Percentiles rank a stretch among this genome's conserved stretches.
Evolutionary conservation across 2,797 vertebrate species (phyloP).

Genomic region (Prunella strophiata): DNA sequence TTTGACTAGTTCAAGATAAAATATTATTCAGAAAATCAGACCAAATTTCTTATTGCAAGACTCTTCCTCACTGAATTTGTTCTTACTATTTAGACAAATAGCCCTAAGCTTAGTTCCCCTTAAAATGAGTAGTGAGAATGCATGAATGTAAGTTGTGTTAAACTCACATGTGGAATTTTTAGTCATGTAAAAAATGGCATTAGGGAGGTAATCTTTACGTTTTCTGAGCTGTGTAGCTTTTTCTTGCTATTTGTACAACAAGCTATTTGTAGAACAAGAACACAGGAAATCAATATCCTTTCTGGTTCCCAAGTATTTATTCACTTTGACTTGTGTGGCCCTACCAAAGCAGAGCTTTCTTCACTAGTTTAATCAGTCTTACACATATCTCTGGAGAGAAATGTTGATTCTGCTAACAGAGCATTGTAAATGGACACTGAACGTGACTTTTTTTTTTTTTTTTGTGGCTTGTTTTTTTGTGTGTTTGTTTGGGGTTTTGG

Average conservation of each 20-base stretch:
- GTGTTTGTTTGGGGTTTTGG: neutral
- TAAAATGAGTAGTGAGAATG: neutral
- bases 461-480: neutral
- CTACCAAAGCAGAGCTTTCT: neutral
- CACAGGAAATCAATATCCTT: neutral
- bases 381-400: neutral
- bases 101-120: neutral
- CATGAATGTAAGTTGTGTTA: neutral
- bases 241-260: neutral
- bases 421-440: neutral
- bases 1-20: neutral
- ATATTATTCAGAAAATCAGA: neutral
- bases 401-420: neutral
- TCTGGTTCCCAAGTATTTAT: neutral
- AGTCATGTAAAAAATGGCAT: neutral
- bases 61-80: neutral
- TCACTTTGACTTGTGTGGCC: neutral
- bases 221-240: neutral
- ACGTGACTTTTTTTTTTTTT: neutral
- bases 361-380: neutral
- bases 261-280: neutral
- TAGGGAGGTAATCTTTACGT: neutral
- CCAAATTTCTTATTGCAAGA: neutral
- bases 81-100: neutral
- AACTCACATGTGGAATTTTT: neutral